These are phyloP conservation scores for Varecia variegata DNA, from an alignment of 2,797 vertebrate genomes.

Conservation along the genomic window DNA sequence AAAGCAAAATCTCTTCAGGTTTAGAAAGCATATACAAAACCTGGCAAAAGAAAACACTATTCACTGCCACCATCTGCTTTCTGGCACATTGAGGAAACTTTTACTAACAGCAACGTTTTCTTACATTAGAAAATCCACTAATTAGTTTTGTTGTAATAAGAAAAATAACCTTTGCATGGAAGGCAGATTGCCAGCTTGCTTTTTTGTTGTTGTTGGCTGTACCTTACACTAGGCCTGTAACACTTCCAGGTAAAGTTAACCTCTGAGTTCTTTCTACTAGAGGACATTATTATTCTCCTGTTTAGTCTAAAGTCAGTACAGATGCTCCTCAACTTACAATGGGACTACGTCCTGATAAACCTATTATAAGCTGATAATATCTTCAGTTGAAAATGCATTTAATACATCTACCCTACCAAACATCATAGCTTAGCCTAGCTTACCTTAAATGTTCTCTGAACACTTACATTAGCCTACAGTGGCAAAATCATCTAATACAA, in stretches of 20 bases:
- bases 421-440: not conserved
- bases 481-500: not conserved
- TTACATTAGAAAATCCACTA: conserved; percentile 85
- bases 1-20: conserved; percentile 84
- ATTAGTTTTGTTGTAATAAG: conserved; percentile 83
- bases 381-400: not conserved
- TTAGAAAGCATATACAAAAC: conserved; percentile 86
- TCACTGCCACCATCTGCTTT: conserved; percentile 84
- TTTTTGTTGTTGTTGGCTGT: conserved; percentile 68
- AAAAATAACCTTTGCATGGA: conserved; percentile 80
- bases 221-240: conserved; percentile 73
- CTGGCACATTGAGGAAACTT: conserved; percentile 83
- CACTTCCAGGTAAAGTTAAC: conserved; percentile 75
- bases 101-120: conserved; percentile 84
- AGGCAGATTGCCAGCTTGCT: conserved; percentile 76
- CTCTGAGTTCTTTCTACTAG: conserved; percentile 61
- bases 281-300: conserved; percentile 73
- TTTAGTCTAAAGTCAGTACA: conserved; percentile 78
- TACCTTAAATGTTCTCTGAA: not conserved
- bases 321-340: not conserved
- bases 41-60: conserved; percentile 83
- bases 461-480: not conserved
- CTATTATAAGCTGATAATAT: not conserved
- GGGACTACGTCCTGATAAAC: not conserved
- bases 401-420: not conserved